Percentiles rank a stretch among this genome's conserved stretches.
Conservation (phyloP, 1,140 invertebrate species). For the Orussus abietinus region DNA sequence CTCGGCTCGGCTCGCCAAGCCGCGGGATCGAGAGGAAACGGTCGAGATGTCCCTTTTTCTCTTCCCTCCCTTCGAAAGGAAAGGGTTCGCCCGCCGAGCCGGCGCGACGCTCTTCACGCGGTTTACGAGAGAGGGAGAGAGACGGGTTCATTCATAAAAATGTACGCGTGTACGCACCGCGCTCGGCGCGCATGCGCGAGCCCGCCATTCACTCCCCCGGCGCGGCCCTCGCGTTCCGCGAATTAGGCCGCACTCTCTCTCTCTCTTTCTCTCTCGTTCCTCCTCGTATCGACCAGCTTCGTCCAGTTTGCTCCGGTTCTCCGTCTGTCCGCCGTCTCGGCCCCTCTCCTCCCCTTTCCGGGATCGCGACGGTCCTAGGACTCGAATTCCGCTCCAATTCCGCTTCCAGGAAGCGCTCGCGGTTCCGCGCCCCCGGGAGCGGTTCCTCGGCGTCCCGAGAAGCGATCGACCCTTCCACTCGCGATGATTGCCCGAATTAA, state of each 20-base stretch:
- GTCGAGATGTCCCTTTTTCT: background rate
- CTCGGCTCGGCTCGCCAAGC: too few relatives aligned
- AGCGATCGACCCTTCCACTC: too few relatives aligned
- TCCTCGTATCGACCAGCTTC: background rate
- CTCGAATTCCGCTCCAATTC: too few relatives aligned
- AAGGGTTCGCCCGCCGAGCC: background rate
- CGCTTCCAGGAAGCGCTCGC: too few relatives aligned
- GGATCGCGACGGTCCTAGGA: too few relatives aligned
- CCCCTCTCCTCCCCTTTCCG: too few relatives aligned
- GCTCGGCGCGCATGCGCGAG: background rate
- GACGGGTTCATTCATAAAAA: background rate
- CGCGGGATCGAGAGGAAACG: too few relatives aligned
- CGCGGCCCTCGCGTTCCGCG: too few relatives aligned
- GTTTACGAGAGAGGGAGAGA: background rate
- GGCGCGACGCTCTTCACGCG: background rate
- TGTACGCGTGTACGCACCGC: slow-evolving; percentile 3
- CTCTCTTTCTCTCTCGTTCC: background rate
- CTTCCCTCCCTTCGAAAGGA: slow-evolving; percentile 3
- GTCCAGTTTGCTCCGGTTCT: background rate
- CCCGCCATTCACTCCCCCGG: too few relatives aligned
- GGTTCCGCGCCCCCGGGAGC: too few relatives aligned
- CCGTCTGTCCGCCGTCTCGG: slow-evolving; percentile 9
- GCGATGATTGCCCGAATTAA: too few relatives aligned
- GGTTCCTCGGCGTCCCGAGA: too few relatives aligned
- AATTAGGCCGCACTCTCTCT: slow-evolving; percentile 19